These are phyloP conservation scores for Amblyopsis hoosieri DNA, from an alignment of 2,797 vertebrate species.

Conservation along the genomic window DNA sequence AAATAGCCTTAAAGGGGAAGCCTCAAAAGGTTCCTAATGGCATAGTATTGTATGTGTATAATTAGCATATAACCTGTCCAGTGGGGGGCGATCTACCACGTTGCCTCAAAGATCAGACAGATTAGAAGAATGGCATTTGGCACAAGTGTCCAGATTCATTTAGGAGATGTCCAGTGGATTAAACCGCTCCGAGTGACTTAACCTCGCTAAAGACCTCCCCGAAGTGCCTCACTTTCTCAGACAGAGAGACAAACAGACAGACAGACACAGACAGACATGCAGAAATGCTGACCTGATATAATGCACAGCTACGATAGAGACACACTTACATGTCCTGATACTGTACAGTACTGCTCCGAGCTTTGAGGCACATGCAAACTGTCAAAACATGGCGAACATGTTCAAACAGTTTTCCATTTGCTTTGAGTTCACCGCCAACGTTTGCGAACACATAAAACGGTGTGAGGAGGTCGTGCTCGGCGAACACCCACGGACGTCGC, in stretches of 20 bases:
- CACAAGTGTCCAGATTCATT: constrained; percentile 59
- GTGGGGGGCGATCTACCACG: constrained; percentile 7
- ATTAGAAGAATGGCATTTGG: constrained; percentile 66
- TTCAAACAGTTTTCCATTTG: too few species aligned
- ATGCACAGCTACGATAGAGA: not conserved
- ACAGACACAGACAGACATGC: not conserved
- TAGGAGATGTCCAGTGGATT: constrained; percentile 56
- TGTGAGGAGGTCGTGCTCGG: too few species aligned
- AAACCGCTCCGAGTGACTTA: constrained; percentile 55
- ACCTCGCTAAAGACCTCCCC: constrained; percentile 39
- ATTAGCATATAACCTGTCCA: not conserved
- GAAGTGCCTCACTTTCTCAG: constrained; percentile 5
- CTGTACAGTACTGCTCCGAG: too few species aligned
- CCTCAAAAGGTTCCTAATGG: too few species aligned
- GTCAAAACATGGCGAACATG: too few species aligned
- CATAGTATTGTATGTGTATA: too few species aligned
- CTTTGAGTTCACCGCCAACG: too few species aligned
- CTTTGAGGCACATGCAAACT: not conserved
- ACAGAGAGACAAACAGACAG: not conserved
- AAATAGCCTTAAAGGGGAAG: not conserved
- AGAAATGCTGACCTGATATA: not conserved
- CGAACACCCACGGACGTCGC: too few species aligned
- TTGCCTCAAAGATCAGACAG: constrained; percentile 57
- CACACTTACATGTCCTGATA: not conserved
- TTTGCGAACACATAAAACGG: too few species aligned